Base-by-base conservation (phyloP, 2,113 vertebrate genomes). In the Vidua chalybeata region DNA sequence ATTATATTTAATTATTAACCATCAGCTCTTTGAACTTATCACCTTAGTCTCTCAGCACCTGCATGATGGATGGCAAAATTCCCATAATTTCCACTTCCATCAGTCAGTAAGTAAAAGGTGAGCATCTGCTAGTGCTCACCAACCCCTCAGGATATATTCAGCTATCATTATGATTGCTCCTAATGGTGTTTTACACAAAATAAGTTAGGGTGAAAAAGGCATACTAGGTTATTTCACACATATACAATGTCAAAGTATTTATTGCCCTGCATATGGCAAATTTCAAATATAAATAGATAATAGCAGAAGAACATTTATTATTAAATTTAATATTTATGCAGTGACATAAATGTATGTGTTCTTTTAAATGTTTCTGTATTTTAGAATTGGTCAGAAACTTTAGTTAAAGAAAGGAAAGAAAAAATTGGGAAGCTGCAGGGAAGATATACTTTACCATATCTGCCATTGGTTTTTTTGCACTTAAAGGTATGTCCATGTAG, bases 1-100 rank as follows among this genome's bases (percentile, higher is more conserved):
- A 93, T 95, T 95, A 88, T 68, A 92, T 90, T 96, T 96, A 94
- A 96, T 96, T 96, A 96, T 94, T 96, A 96, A 93, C 85, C 90
- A 94, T 94, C 85, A 96, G 61, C 61, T 94, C 94, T 96, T 96
- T 97, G 96, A 96, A 96, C 93, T 97, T 93, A 92, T 68, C 93
- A 95, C 94, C 95, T 96, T 88, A 63, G 56, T 78, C 85, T 88
- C 89, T 95, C 75, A 90, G 82, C 85, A 95, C 68, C 94, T 94
- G 75, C 33, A 5, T 92, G 79, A 90, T 63, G 79, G 76, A 96
- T 90, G 79, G 82, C 76, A 96, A 92, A 96, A 92, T 90, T 95
- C 90, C 82, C 20, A 3, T 88, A 93, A 96, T 95, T 97, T 96
- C 94, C 74, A 45, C 55, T 77, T 96, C 82, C 61, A 95, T 93